phyloP scores from a whole-genome alignment of 2,888 invertebrate species.

The Tuberolachnus salignus region DNA sequence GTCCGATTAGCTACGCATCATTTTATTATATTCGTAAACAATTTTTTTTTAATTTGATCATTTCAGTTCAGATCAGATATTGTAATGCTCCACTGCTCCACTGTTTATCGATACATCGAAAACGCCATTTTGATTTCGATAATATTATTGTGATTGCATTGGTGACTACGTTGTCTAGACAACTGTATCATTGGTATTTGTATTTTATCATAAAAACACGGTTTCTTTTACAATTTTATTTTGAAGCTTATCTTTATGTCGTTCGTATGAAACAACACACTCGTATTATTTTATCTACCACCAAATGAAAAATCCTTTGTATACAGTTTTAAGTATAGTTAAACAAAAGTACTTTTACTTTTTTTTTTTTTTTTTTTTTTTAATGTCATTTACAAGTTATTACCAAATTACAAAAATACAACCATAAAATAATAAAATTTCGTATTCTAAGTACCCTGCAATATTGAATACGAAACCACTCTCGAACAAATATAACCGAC shows the following conservation, averaged over 20 bases:
- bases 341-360: slow-evolving; percentile 10
- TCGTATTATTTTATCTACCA: not conserved
- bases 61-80: too few species aligned
- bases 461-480: not conserved
- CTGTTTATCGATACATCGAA: slow-evolving; percentile 1
- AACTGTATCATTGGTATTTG: not conserved
- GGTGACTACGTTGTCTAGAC: not conserved
- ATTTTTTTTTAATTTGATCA: too few species aligned
- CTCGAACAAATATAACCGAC: not conserved
- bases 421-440: not conserved
- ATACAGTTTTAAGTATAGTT: too few species aligned
- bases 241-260: not conserved
- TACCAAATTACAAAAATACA: not conserved
- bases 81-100: too few species aligned
- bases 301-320: not conserved
- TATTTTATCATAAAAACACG: not conserved
- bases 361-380: not conserved
- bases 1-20: too few species aligned
- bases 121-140: not conserved
- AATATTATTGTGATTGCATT: not conserved
- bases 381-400: not conserved
- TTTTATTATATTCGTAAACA: too few species aligned
- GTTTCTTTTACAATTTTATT: not conserved
- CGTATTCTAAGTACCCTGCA: not conserved
- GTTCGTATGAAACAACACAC: not conserved